Percentiles rank a stretch among this genome's conserved stretches.
phyloP scores from a whole-genome alignment of 2,113 vertebrate species.

The Elgaria multicarinata region DNA sequence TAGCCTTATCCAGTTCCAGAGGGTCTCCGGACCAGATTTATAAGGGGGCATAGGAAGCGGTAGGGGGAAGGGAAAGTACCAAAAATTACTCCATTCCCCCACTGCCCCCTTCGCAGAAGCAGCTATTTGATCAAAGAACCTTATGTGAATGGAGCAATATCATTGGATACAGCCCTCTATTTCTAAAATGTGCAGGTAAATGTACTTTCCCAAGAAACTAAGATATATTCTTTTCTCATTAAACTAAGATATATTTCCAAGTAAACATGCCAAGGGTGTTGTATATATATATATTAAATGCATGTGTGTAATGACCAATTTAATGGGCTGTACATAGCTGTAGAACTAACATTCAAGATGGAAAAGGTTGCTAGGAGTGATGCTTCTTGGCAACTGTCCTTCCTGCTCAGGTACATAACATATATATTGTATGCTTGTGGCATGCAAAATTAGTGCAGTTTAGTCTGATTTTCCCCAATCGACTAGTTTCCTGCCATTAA shows the following conservation, averaged over 20 bases:
- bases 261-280: neutral
- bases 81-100: neutral
- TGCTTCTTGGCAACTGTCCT: neutral
- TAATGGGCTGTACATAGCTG: neutral
- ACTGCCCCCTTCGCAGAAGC: too few species aligned
- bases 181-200: neutral
- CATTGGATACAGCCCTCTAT: neutral
- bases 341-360: neutral
- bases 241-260: neutral
- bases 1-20: too few species aligned
- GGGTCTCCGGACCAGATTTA: neutral
- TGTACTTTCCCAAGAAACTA: neutral
- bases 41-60: neutral
- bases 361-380: neutral
- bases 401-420: neutral
- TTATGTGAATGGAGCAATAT: neutral
- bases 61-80: neutral
- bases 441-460: neutral
- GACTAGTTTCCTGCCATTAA: neutral
- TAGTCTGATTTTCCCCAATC: neutral
- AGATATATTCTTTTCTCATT: too few species aligned
- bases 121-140: neutral
- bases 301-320: neutral
- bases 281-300: neutral
- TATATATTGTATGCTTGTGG: neutral